A percentile compares a stretch with the other conserved stretches of the same genome.
These are phyloP conservation scores for Bombus superbus DNA, from an alignment of 1,140 invertebrate genomes.

Conservation along the genomic window DNA sequence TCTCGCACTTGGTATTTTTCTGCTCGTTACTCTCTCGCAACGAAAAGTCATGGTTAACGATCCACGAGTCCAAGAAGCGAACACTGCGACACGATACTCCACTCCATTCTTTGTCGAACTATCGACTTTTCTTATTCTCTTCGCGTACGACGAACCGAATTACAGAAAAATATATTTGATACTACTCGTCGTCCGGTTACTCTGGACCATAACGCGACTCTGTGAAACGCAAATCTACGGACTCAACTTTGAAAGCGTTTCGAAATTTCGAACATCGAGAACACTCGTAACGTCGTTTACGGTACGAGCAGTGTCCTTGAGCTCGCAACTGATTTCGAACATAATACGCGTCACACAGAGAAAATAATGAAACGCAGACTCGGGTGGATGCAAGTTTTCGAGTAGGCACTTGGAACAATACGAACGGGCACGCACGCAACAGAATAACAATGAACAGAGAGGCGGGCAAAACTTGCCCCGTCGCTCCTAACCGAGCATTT, in stretches of 20 bases:
- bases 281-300: background rate
- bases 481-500: slow-evolving; percentile 32
- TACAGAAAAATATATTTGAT: no score
- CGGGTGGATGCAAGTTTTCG: slow-evolving; percentile 9
- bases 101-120: background rate
- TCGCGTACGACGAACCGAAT: no score
- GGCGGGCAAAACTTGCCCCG: slow-evolving; percentile 23
- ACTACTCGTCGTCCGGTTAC: no score
- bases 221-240: background rate
- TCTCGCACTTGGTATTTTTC: slow-evolving; percentile 61
- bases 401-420: slow-evolving; percentile 22
- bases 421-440: slow-evolving; percentile 14
- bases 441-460: slow-evolving; percentile 44
- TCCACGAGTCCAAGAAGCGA: slow-evolving; percentile 11
- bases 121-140: no score
- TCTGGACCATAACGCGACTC: background rate
- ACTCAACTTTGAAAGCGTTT: background rate
- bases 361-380: slow-evolving; percentile 16
- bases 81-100: background rate
- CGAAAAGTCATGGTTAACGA: slow-evolving; percentile 49
- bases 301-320: background rate
- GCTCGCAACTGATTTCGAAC: background rate
- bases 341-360: background rate
- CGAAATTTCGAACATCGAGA: background rate
- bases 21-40: slow-evolving; percentile 53